A percentile compares a stretch with the other conserved stretches of the same genome.
phyloP scores from a whole-genome alignment of 2,113 vertebrate species.

The Pandion haliaetus region DNA sequence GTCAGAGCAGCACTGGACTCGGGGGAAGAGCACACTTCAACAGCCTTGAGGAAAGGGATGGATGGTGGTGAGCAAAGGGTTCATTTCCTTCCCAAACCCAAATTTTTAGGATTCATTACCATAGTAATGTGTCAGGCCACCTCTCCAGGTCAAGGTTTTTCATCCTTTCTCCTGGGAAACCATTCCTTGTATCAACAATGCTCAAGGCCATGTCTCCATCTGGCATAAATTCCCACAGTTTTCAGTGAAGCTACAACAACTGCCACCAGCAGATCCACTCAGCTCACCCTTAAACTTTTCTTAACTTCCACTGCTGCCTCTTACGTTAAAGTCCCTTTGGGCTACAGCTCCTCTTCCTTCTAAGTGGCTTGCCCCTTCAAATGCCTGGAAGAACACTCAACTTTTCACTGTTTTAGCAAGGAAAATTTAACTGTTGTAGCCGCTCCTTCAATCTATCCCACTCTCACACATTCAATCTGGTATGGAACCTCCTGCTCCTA shows the following conservation, averaged over 20 bases:
- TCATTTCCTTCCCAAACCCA: not conserved
- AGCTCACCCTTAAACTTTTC: not conserved
- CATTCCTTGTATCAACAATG: not conserved
- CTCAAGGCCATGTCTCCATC: not conserved
- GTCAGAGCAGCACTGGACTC: not conserved
- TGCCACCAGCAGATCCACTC: rapidly evolving
- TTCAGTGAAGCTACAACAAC: not conserved
- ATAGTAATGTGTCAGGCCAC: not conserved
- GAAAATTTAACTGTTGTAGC: not conserved
- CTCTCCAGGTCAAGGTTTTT: not conserved
- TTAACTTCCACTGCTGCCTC: not conserved
- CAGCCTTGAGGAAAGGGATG: not conserved
- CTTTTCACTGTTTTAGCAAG: not conserved
- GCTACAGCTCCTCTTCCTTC: not conserved
- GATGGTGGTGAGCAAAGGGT: not conserved
- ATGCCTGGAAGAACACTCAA: not conserved
- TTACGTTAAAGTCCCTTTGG: not conserved
- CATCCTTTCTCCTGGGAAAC: not conserved
- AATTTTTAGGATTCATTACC: not conserved
- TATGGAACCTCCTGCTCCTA: not conserved
- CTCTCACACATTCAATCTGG: not conserved
- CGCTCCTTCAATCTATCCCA: not conserved
- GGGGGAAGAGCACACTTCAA: not conserved
- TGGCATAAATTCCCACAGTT: not conserved
- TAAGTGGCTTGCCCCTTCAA: not conserved